Evolutionary conservation across 2,888 invertebrate species (phyloP).

Genomic region (Cataglyphis livida): DNA sequence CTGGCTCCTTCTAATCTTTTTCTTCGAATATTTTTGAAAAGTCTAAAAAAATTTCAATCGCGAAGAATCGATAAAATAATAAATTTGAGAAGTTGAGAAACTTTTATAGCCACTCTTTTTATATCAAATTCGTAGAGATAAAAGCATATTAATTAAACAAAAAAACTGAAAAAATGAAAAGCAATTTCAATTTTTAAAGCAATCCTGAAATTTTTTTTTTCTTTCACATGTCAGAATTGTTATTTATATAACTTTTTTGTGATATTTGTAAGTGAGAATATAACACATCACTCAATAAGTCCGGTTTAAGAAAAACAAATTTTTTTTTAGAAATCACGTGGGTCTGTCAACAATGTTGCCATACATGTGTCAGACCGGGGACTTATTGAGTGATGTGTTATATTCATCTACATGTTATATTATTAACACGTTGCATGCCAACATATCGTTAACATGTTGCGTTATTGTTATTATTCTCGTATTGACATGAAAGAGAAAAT

Average conservation of each 20-base stretch:
- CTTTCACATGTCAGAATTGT: background rate
- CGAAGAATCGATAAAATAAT: background rate
- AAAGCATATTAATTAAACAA: background rate
- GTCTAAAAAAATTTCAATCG: background rate
- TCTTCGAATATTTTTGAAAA: background rate
- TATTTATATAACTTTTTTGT: background rate
- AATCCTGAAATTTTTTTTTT: too few relatives aligned
- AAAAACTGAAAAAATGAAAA: background rate
- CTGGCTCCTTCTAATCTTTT: background rate
- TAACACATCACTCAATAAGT: background rate
- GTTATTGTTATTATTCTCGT: background rate
- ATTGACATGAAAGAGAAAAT: conserved; percentile 14
- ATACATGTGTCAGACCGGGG: too few relatives aligned
- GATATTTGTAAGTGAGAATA: background rate
- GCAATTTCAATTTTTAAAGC: background rate
- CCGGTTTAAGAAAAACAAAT: too few relatives aligned
- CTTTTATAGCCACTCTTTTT: background rate
- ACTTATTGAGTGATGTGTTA: background rate
- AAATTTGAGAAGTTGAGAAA: background rate
- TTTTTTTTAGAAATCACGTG: too few relatives aligned
- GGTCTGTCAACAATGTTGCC: too few relatives aligned
- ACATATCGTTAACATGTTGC: background rate
- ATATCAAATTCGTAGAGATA: background rate
- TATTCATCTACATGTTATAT: background rate
- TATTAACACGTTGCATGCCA: background rate